These are phyloP conservation scores for Alviniconcha marisindica DNA, from an alignment of 1,140 invertebrate species.

Conservation along the genomic window DNA sequence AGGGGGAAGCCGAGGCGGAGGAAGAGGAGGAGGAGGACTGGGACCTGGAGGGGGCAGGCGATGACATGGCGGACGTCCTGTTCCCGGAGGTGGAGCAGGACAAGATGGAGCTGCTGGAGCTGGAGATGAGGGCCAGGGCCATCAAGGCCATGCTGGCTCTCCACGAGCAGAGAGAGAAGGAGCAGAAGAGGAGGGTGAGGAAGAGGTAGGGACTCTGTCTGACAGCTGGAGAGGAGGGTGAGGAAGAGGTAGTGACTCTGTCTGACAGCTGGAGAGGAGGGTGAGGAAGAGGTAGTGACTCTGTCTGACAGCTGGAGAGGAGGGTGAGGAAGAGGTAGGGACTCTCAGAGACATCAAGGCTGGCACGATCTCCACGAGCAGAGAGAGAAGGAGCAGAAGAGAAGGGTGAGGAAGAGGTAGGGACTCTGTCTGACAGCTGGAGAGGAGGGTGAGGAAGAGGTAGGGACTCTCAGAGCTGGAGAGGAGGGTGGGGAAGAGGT, in stretches of 20 bases:
- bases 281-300: no score
- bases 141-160: slow-evolving; percentile 77
- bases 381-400: slow-evolving; percentile 3
- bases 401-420: neutral
- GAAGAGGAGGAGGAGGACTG: slow-evolving; percentile 33
- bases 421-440: no score
- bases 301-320: slow-evolving; percentile 78
- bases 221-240: no score
- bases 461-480: no score
- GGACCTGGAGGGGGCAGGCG: slow-evolving; percentile 30
- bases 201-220: no score
- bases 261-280: no score
- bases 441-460: no score
- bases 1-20: slow-evolving; percentile 41
- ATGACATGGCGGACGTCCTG: slow-evolving; percentile 28
- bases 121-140: slow-evolving; percentile 77
- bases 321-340: slow-evolving; percentile 62
- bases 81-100: slow-evolving; percentile 64
- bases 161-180: slow-evolving; percentile 37
- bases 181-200: neutral
- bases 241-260: no score
- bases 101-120: slow-evolving; percentile 77
- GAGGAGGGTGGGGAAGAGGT: no score
- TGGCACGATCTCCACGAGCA: slow-evolving; percentile 63
- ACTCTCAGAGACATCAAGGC: slow-evolving; percentile 77